These are phyloP conservation scores for Dascillus cervinus DNA, from an alignment of 2,888 invertebrate species.

Conservation along the genomic window DNA sequence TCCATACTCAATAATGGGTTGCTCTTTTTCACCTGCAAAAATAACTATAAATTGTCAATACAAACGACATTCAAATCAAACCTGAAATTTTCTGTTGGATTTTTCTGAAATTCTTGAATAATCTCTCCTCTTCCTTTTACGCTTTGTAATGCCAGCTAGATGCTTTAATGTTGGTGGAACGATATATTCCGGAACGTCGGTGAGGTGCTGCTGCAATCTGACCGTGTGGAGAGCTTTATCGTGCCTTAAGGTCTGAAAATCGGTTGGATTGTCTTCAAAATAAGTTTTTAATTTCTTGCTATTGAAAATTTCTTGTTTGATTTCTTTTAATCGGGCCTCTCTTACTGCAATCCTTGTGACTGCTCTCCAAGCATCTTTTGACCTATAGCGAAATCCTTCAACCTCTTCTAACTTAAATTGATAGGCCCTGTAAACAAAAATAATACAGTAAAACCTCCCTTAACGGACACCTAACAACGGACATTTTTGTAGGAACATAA, in stretches of 20 bases:
- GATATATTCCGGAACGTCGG: slow-evolving; percentile 90
- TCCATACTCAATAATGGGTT: slow-evolving; percentile 63
- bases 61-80: slow-evolving; percentile 12
- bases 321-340: slow-evolving; percentile 92
- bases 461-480: slow-evolving; percentile 1
- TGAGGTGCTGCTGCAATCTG: slow-evolving; percentile 72
- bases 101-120: slow-evolving; percentile 24
- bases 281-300: slow-evolving; percentile 88
- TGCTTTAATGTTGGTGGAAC: slow-evolving; percentile 70
- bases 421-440: slow-evolving; percentile 61
- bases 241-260: slow-evolving; percentile 75
- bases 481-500: too few species aligned
- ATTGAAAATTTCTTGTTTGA: slow-evolving; percentile 86
- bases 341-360: slow-evolving; percentile 89
- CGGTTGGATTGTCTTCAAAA: slow-evolving; percentile 87
- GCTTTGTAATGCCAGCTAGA: slow-evolving; percentile 46
- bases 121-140: slow-evolving; percentile 24
- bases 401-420: slow-evolving; percentile 93
- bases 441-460: too few species aligned
- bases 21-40: slow-evolving; percentile 53
- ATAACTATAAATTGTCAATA: slow-evolving; percentile 7
- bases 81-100: slow-evolving; percentile 26
- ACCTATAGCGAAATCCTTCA: slow-evolving; percentile 91
- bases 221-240: slow-evolving; percentile 83
- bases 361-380: slow-evolving; percentile 91